A percentile compares a stretch with the other conserved stretches of the same genome.
Evolutionary conservation across 2,888 invertebrate species (phyloP).

Genomic region (Folsomia candida): DNA sequence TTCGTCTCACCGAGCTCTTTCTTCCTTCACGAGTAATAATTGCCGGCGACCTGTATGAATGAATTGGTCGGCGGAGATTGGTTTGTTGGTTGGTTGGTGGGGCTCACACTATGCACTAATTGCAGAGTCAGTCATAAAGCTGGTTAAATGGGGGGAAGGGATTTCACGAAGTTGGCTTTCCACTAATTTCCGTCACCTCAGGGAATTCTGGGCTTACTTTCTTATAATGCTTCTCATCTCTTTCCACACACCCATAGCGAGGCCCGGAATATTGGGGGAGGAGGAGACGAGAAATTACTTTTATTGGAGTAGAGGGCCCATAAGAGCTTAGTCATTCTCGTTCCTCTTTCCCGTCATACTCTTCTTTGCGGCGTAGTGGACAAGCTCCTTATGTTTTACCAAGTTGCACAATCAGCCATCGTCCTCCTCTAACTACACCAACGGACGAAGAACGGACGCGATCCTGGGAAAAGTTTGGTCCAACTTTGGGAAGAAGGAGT

Average conservation of each 20-base stretch:
- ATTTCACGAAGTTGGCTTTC: conserved; percentile 11
- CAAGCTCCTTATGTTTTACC: neutral
- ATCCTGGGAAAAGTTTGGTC: neutral
- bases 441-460: too few species aligned
- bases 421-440: neutral
- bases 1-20: neutral
- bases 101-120: conserved; percentile 5
- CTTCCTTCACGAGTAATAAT: neutral
- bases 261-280: neutral
- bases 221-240: neutral
- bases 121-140: conserved; percentile 13
- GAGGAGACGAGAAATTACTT: neutral
- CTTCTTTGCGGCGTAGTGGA: too few species aligned
- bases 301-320: neutral
- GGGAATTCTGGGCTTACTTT: neutral
- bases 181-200: neutral
- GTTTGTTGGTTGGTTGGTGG: too few species aligned
- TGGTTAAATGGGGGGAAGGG: conserved; percentile 9
- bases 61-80: neutral
- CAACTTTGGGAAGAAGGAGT: neutral
- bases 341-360: too few species aligned
- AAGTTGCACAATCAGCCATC: neutral
- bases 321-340: neutral
- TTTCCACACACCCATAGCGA: neutral
- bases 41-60: neutral